Percentiles rank a stretch among this genome's conserved stretches.
Evolutionary conservation across 2,797 vertebrate genomes (phyloP).

Genomic region (Mycteria americana): DNA sequence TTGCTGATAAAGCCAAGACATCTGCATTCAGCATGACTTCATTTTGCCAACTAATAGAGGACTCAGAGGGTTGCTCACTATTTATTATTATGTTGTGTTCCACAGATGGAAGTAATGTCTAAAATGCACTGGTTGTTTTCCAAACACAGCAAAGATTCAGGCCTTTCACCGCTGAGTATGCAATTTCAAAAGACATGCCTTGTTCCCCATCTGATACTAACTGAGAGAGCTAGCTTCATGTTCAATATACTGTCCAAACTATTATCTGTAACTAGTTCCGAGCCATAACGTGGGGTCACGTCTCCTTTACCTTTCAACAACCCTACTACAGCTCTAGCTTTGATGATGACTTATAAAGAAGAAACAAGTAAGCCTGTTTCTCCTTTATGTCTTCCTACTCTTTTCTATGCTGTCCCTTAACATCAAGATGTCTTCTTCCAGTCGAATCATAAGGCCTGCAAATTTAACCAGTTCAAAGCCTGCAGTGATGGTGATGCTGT

Average conservation of each 20-base stretch:
- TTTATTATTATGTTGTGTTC: conserved; percentile 13
- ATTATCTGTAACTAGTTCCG: background rate
- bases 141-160: conserved; percentile 12
- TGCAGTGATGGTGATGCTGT: background rate
- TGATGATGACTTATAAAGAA: background rate
- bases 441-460: background rate
- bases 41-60: background rate
- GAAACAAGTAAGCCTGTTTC: background rate
- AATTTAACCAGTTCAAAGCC: background rate
- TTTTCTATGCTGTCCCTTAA: background rate
- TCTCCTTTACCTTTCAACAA: conserved; percentile 17
- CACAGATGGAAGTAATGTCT: conserved; percentile 39
- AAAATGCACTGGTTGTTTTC: background rate
- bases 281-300: background rate
- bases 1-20: conserved; percentile 19
- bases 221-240: background rate
- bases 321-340: background rate
- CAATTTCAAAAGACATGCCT: background rate
- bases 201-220: background rate
- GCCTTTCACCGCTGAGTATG: background rate
- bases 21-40: conserved; percentile 15
- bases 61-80: background rate
- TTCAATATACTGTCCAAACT: background rate
- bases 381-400: background rate
- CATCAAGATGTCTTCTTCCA: background rate